Evolutionary conservation across 2,888 invertebrate genomes (phyloP), one percentile per base, ranked within the genome.

Genomic region (Eretmocerus hayati): DNA sequence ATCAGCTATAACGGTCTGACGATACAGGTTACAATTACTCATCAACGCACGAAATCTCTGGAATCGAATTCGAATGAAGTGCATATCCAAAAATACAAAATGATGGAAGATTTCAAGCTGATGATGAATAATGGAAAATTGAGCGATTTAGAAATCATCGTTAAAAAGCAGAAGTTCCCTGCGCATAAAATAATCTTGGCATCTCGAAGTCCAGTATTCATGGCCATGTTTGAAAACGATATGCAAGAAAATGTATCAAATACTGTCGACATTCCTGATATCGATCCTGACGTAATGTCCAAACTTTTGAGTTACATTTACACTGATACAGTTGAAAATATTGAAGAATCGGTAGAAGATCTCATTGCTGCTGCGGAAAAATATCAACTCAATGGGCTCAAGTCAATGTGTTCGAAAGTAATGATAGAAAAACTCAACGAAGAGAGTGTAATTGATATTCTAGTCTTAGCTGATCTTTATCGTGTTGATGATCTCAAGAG

Each of bases 151-250:
- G 11, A 6, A 11, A 6, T 26, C 8, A 9, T 11, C 11, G 26
- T 26, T 22, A 48, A 40, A 52, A 21, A 33, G 16, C 52, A 26
- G 11, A 6, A 9, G 1, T 26, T 26, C 11, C 26, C 1, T 26
- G 26, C 11, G 6, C 26, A 26, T 11, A 26, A 26, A 26, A 9
- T 11, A 9, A 58, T 50, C 48, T 58, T 78, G 78, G 57, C 74
- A 91, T 95, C 96, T 59, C 84, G 97, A 66, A 95, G 94, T 79
- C 93, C 93, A 56, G 96, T 97, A 37, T 99, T 99, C 76, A 91
- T 93, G 66, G 97, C 97, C 55, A 99, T 99, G 97, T 97, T 99
- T 74, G 95, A 95, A 72, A 96, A 97, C 74, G 94, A 96, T 75
- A 96, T 97, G 94, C 92, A 94, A 71, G 96, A 97, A 72, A 80